Evolutionary conservation across 2,113 vertebrate genomes (phyloP).

Genomic region (Sapayoa aenigma): DNA sequence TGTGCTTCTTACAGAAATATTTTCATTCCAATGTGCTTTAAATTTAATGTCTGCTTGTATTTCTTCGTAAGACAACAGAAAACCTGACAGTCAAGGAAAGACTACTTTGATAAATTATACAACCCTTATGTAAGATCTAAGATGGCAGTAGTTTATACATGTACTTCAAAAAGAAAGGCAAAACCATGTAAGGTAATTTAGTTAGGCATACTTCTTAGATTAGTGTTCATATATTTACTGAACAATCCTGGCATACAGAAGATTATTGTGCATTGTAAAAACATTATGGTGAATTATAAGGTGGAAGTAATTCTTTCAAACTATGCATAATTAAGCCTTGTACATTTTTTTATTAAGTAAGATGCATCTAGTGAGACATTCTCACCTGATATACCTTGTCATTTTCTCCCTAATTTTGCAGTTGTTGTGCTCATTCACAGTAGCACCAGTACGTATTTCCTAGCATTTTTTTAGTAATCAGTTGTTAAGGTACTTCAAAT

Average conservation of each 20-base stretch:
- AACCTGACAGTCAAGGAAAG: background rate
- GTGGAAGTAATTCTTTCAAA: background rate
- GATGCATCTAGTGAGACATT: background rate
- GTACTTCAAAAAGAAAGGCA: background rate
- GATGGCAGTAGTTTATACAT: background rate
- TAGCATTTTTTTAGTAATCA: background rate
- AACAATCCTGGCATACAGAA: background rate
- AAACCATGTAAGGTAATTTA: background rate
- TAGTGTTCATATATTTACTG: background rate
- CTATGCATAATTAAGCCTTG: background rate
- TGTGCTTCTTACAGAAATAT: background rate
- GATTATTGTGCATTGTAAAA: background rate
- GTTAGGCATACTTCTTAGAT: background rate
- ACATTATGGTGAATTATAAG: background rate
- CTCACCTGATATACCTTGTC: background rate
- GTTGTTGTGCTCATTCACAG: background rate
- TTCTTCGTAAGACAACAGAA: background rate
- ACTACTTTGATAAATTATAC: background rate
- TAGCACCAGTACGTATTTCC: background rate
- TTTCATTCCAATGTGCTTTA: background rate
- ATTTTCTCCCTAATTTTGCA: background rate
- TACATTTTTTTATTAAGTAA: background rate
- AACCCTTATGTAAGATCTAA: background rate
- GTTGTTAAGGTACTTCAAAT: background rate
- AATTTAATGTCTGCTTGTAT: background rate